phyloP scores from a whole-genome alignment of 2,113 vertebrate species.

The Catagonus wagneri region DNA sequence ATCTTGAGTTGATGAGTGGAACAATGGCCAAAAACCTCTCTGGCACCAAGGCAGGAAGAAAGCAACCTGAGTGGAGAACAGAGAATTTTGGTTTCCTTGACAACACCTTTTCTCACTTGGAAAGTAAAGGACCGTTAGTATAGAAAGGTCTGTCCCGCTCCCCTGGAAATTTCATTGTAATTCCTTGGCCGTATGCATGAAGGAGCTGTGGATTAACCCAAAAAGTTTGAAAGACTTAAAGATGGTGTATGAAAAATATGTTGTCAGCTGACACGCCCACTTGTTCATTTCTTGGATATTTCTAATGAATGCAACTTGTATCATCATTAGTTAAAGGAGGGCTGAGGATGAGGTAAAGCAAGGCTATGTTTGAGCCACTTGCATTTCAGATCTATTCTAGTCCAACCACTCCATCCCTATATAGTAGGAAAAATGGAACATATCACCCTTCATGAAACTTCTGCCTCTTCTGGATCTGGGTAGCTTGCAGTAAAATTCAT shows the following conservation, averaged over 20 bases:
- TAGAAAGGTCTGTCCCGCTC: not conserved
- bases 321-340: not conserved
- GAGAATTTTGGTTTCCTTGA: not conserved
- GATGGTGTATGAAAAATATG: not conserved
- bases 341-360: accelerated
- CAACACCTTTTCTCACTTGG: too few species aligned
- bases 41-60: not conserved
- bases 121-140: not conserved
- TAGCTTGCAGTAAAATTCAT: not conserved
- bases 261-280: not conserved
- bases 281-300: conserved; percentile 5
- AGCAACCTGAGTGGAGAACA: not conserved
- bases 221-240: not conserved
- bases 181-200: not conserved
- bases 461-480: not conserved
- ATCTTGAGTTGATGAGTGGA: not conserved
- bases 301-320: not conserved
- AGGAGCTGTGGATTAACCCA: not conserved
- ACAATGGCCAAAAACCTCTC: not conserved
- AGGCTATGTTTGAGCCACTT: not conserved
- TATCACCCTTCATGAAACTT: not conserved
- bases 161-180: not conserved
- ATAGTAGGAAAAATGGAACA: not conserved
- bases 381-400: not conserved
- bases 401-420: not conserved